Percentiles rank a stretch among this genome's conserved stretches.
Evolutionary conservation across 2,113 vertebrate genomes (phyloP).

Genomic region (Xiphophorus hellerii): DNA sequence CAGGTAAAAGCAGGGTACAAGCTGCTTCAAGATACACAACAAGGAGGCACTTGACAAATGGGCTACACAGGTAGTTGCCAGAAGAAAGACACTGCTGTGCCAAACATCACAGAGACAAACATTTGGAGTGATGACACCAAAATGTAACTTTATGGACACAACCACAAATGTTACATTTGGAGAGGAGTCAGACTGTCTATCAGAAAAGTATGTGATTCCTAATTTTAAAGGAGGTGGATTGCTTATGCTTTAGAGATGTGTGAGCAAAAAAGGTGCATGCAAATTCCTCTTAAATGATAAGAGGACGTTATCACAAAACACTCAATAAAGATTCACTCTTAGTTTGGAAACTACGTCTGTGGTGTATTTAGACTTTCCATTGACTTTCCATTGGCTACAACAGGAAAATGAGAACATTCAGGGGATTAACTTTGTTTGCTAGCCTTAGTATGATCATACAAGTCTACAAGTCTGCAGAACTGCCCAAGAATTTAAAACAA

Average conservation of each 20-base stretch:
- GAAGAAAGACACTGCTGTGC: background rate
- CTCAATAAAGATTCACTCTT: no score
- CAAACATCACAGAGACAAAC: background rate
- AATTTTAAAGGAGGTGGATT: background rate
- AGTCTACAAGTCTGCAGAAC: no score
- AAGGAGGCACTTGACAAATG: background rate
- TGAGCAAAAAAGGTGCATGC: no score
- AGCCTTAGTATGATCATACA: no score
- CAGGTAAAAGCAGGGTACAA: background rate
- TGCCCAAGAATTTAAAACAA: no score
- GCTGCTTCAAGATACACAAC: background rate
- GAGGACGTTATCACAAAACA: background rate
- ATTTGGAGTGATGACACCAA: background rate
- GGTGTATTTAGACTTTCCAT: no score
- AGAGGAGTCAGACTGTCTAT: background rate
- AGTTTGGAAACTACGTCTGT: no score
- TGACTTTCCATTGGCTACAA: no score
- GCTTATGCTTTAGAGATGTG: background rate
- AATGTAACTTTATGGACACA: background rate
- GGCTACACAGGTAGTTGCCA: background rate
- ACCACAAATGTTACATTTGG: background rate
- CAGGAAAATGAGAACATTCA: no score
- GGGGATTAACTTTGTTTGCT: no score
- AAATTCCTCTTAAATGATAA: background rate
- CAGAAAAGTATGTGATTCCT: background rate